Conservation (phyloP, 2,797 vertebrate species). For the Enteromius afrohamiltoni region DNA sequence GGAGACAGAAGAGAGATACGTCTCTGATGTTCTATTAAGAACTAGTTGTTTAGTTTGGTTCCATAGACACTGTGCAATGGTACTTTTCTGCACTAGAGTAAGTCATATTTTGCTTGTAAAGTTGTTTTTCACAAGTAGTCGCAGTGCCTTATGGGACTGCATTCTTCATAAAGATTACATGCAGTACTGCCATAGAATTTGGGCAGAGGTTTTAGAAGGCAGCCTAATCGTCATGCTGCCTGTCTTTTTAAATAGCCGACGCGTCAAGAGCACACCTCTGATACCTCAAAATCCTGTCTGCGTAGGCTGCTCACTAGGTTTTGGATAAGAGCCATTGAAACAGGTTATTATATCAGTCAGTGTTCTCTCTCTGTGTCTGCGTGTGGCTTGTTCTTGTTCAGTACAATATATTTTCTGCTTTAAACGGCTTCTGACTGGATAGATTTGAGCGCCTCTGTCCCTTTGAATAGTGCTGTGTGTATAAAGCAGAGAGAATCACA, state of each 20-base stretch:
- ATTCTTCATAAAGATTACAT: background rate
- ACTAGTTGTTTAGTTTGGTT: background rate
- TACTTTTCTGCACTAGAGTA: background rate
- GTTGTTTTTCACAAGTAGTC: background rate
- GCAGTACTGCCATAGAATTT: background rate
- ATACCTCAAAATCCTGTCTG: constrained; percentile 20
- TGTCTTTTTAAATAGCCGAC: background rate
- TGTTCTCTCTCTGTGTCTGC: constrained; percentile 7
- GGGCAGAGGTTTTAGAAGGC: background rate
- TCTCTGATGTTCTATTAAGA: background rate
- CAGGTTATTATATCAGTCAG: background rate
- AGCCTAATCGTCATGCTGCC: background rate
- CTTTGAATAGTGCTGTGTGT: background rate
- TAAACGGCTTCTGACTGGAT: constrained; percentile 21
- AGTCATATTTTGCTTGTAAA: background rate
- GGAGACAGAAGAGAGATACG: background rate
- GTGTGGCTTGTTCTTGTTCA: constrained; percentile 5
- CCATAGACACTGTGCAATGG: background rate
- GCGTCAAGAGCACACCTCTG: background rate
- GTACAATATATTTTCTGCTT: constrained; percentile 28
- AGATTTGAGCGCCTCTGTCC: constrained; percentile 10
- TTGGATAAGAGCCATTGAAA: constrained; percentile 24
- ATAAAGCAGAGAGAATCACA: constrained; percentile 14
- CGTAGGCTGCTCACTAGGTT: background rate
- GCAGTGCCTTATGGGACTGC: background rate